phyloP scores from a whole-genome alignment of 2,113 vertebrate genomes.

The Piaya cayana region DNA sequence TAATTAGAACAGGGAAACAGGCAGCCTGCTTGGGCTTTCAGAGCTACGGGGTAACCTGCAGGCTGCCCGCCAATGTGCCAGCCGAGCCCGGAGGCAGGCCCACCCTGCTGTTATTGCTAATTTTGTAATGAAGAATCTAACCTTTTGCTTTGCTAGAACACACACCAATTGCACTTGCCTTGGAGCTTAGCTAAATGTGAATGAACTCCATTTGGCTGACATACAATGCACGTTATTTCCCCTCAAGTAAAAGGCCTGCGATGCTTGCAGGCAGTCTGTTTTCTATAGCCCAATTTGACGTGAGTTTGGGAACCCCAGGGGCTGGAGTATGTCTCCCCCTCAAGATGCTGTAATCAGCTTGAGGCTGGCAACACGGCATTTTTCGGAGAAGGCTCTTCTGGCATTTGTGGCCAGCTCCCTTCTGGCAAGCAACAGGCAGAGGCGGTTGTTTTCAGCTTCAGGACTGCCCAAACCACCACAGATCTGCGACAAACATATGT shows the following conservation, averaged over 20 bases:
- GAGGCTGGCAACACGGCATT: background rate
- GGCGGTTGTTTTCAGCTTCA: background rate
- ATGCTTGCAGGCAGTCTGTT: background rate
- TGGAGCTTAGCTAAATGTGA: background rate
- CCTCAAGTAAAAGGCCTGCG: background rate
- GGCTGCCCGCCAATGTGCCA: slow-evolving; percentile 16
- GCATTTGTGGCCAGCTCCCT: background rate
- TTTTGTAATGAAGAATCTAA: slow-evolving; percentile 50
- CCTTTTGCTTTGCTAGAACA: slow-evolving; percentile 43
- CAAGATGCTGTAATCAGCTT: background rate
- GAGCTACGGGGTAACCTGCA: background rate
- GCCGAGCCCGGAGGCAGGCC: slow-evolving; percentile 19
- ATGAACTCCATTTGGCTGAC: background rate
- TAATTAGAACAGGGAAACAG: slow-evolving; percentile 43
- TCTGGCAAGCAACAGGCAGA: background rate
- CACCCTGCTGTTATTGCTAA: slow-evolving; percentile 34
- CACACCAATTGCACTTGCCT: background rate
- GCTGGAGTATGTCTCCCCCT: background rate
- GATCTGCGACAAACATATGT: background rate
- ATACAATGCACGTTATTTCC: background rate
- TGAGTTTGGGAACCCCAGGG: background rate
- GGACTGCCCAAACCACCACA: background rate
- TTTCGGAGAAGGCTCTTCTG: background rate
- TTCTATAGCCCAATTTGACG: background rate
- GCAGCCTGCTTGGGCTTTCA: slow-evolving; percentile 32